Percentiles rank a stretch among this genome's conserved stretches.
Conservation (phyloP, 2,888 invertebrate genomes). For the Aphrophora alni region DNA sequence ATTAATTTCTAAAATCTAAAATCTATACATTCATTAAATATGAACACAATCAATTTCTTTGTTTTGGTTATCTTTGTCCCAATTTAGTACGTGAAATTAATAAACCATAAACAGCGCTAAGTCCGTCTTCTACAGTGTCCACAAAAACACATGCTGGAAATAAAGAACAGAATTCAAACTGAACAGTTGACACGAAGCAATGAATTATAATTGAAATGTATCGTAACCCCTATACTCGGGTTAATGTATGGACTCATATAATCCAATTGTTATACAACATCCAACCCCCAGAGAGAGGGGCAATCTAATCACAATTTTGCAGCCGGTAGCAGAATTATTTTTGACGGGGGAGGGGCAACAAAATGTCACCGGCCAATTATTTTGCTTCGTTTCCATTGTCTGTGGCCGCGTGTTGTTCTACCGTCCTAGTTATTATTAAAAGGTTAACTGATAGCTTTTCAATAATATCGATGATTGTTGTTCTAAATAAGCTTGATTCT, state of each 20-base stretch:
- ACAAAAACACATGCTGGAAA: not conserved
- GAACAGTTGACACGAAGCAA: not conserved
- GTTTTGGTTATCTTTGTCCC: too few species aligned
- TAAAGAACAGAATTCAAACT: not conserved
- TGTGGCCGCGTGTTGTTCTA: not conserved
- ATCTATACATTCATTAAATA: too few species aligned
- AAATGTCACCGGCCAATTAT: constrained; percentile 50
- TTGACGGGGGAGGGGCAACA: constrained; percentile 40
- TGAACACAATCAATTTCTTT: too few species aligned
- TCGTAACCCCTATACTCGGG: not conserved
- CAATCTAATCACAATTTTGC: constrained; percentile 43
- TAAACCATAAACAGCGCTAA: too few species aligned
- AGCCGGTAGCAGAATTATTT: constrained; percentile 41
- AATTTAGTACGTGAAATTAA: too few species aligned
- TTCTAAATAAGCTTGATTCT: not conserved
- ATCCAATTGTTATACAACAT: constrained; percentile 38
- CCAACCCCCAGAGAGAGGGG: constrained; percentile 24
- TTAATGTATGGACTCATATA: constrained; percentile 9
- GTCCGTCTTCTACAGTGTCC: not conserved
- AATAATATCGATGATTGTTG: not conserved
- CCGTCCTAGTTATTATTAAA: not conserved
- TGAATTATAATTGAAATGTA: not conserved
- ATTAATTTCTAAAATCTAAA: too few species aligned
- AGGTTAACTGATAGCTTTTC: not conserved
- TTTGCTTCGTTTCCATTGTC: constrained; percentile 40